phyloP scores from a whole-genome alignment of 2,113 vertebrate species.

The Caranx ignobilis region DNA sequence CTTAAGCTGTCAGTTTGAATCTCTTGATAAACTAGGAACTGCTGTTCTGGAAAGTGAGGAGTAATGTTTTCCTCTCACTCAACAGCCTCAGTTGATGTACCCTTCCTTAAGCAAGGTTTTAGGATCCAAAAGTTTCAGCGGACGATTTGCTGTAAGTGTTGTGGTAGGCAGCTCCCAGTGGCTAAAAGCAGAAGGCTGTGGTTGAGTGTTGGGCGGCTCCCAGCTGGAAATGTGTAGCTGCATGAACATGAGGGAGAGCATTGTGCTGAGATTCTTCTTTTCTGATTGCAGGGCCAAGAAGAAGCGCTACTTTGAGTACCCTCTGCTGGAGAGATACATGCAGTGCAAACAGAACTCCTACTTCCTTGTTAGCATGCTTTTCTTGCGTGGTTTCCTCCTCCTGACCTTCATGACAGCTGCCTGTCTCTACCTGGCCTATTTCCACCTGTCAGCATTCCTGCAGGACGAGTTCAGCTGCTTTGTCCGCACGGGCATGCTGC shows the following conservation, averaged over 20 bases:
- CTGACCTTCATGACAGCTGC: conserved; percentile 89
- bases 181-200: conserved; percentile 40
- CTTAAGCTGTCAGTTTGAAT: conserved; percentile 7
- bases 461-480: conserved; percentile 97
- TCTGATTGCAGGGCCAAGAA: conserved; percentile 88
- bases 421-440: conserved; percentile 94
- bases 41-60: background rate
- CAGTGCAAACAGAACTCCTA: conserved; percentile 92
- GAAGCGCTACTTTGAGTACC: conserved; percentile 97
- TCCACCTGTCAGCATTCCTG: conserved; percentile 91
- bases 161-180: conserved; percentile 12
- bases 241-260: conserved; percentile 17
- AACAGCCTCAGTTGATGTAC: background rate
- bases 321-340: conserved; percentile 94
- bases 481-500: conserved; percentile 88
- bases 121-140: background rate
- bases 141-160: background rate
- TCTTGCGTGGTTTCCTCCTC: conserved; percentile 91
- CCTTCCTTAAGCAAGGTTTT: background rate
- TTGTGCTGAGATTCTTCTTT: conserved; percentile 18
- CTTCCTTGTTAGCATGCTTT: conserved; percentile 89
- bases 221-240: background rate
- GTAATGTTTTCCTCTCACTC: background rate
- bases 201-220: conserved; percentile 6
- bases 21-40: background rate